A percentile compares a stretch with the other conserved stretches of the same genome.
phyloP scores from a whole-genome alignment of 2,888 invertebrate species.

The Teleogryllus oceanicus region DNA sequence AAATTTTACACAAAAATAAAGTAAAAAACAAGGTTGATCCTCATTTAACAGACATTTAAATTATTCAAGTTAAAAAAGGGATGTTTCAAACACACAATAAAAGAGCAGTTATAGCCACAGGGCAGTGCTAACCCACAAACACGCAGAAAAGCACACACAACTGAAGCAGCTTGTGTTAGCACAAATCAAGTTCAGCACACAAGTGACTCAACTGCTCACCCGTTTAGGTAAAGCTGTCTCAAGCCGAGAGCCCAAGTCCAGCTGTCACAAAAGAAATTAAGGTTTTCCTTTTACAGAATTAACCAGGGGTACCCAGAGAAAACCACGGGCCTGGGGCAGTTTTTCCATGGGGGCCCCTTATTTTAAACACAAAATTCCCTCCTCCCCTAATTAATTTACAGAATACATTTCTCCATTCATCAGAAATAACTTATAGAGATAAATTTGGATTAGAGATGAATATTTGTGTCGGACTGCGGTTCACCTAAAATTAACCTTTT shows the following conservation, averaged over 20 bases:
- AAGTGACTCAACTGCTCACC: not conserved
- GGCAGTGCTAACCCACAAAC: not conserved
- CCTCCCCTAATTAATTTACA: too few relatives aligned
- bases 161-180: conserved; percentile 10
- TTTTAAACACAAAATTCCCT: too few relatives aligned
- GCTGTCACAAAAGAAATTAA: conserved; percentile 31
- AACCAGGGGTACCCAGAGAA: too few relatives aligned
- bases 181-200: not conserved
- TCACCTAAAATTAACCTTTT: too few relatives aligned
- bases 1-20: not conserved
- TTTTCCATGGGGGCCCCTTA: too few relatives aligned
- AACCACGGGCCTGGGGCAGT: too few relatives aligned
- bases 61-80: not conserved
- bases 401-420: too few relatives aligned
- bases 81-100: too few relatives aligned
- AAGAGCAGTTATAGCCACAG: too few relatives aligned
- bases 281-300: not conserved
- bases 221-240: conserved; percentile 23
- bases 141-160: conserved; percentile 4
- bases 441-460: too few relatives aligned
- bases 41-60: not conserved
- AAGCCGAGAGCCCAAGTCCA: conserved; percentile 29
- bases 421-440: too few relatives aligned
- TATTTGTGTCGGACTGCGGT: too few relatives aligned
- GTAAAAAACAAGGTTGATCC: not conserved